These are phyloP conservation scores for Tetropium fuscum DNA, from an alignment of 2,888 invertebrate genomes.

Conservation along the genomic window DNA sequence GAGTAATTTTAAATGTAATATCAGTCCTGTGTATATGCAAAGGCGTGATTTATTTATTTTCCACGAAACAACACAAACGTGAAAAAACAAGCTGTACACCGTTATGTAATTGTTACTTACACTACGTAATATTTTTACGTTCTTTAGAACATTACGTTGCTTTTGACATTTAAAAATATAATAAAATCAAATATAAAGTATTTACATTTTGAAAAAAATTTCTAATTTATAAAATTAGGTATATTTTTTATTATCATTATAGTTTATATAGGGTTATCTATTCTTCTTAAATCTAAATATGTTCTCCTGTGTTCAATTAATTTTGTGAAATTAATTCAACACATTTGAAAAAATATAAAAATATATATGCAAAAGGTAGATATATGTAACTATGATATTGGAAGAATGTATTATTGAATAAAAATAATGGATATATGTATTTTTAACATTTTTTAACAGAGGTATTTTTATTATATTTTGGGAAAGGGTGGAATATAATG, in stretches of 20 bases:
- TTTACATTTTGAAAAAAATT: constrained; percentile 15
- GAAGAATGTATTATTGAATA: background rate
- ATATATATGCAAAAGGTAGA: background rate
- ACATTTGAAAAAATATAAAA: background rate
- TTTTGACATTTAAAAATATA: constrained; percentile 18
- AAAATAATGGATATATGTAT: constrained; percentile 14
- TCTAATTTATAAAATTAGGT: constrained; percentile 22
- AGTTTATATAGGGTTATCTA: constrained; percentile 10
- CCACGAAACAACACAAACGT: constrained; percentile 10
- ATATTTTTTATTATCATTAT: constrained; percentile 21
- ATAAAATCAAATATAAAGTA: constrained; percentile 17
- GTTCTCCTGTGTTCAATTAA: background rate
- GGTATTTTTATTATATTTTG: constrained; percentile 16
- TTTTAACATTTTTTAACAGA: constrained; percentile 16
- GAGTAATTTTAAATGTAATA: constrained; percentile 46
- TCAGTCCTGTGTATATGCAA: constrained; percentile 61
- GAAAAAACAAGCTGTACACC: constrained; percentile 11
- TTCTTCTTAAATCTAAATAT: background rate
- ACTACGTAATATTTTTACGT: constrained; percentile 24
- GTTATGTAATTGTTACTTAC: constrained; percentile 8
- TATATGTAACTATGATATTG: background rate
- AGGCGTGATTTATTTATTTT: constrained; percentile 46
- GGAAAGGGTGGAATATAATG: no score
- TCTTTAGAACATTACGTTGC: constrained; percentile 31
- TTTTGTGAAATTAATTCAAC: background rate